Evolutionary conservation across 2,888 invertebrate genomes (phyloP), one percentile per base, ranked within the genome.

Genomic region (Bombylius major): DNA sequence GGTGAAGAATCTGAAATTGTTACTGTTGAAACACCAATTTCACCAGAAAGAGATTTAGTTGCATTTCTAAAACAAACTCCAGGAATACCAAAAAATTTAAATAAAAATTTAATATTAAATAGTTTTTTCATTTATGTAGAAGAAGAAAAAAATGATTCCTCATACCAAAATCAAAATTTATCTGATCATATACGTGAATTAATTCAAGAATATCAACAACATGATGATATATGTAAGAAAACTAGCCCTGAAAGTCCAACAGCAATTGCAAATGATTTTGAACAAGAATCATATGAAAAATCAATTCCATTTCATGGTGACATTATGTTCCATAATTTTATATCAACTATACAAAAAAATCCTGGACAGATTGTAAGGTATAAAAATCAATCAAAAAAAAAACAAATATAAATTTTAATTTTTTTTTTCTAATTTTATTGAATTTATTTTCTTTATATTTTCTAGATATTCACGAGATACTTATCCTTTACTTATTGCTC

Each of bases 361-460:
- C 89, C 90, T 1, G 85, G 87, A 14, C 93, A 93, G 72, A 80
- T 91, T 64, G 73, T 93, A 53, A 82, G 92, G 91, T 23, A 23
- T 23, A 23, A 23, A 23, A 23, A 23, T 23, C 3, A 23, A 23
- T 23, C 23, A 23, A 23, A 23, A 23, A 23, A 23, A 23, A 2
- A 23, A 23, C 23, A 9, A 34, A 44, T 32, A 31, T 2, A 42
- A 1, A 47, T 31, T 54, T 36, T 9, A 23, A 39, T 34, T 23
- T 23, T 23, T 23, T 23, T 23, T 23, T 23, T 23, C 5, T 11
- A 47, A 6, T 11, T 7, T 11, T 36, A 44, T 44, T 23, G 1
- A 9, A 39, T 11, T 39, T 9, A 39, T 39, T 39, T 9, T 9
- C 36, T 32, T 46, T 54, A 56, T 52, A 54, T 49, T 56, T 67